Percentiles rank a stretch among this genome's conserved stretches.
Evolutionary conservation across 2,113 vertebrate species (phyloP).

Genomic region (Cheilinus undulatus): DNA sequence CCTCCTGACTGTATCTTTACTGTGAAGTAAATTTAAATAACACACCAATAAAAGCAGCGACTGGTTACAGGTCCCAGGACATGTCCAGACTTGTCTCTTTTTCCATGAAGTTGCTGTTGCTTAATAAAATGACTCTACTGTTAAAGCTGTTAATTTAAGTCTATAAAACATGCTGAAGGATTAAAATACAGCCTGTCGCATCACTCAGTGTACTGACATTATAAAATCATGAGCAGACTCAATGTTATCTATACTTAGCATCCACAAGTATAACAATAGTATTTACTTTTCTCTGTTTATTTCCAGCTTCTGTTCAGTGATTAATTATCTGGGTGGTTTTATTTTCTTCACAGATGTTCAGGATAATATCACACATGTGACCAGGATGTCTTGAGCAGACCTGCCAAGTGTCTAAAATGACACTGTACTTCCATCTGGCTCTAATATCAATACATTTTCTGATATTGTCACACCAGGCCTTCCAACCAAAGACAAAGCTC

Average conservation of each 20-base stretch:
- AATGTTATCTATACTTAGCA: not conserved
- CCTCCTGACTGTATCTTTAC: not conserved
- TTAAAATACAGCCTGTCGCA: not conserved
- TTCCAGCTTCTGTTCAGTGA: not conserved
- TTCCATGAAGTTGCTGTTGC: not conserved
- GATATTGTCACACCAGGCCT: too few relatives aligned
- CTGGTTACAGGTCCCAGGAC: not conserved
- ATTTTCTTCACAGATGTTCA: too few relatives aligned
- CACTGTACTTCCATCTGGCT: not conserved
- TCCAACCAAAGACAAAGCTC: too few relatives aligned
- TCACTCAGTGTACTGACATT: not conserved
- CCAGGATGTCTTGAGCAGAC: not conserved
- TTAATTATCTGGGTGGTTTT: too few relatives aligned
- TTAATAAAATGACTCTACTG: not conserved
- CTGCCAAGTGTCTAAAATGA: too few relatives aligned
- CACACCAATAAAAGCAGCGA: not conserved
- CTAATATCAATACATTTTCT: not conserved
- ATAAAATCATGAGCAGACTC: not conserved
- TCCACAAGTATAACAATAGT: not conserved
- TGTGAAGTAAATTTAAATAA: too few relatives aligned
- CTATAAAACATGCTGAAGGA: not conserved
- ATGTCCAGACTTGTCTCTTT: not conserved
- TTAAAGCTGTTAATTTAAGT: not conserved
- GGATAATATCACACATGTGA: too few relatives aligned
- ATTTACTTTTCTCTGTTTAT: not conserved